A percentile compares a stretch with the other conserved stretches of the same genome.
Evolutionary conservation across 2,888 invertebrate species (phyloP).

Genomic region (Sminthurides aquaticus): DNA sequence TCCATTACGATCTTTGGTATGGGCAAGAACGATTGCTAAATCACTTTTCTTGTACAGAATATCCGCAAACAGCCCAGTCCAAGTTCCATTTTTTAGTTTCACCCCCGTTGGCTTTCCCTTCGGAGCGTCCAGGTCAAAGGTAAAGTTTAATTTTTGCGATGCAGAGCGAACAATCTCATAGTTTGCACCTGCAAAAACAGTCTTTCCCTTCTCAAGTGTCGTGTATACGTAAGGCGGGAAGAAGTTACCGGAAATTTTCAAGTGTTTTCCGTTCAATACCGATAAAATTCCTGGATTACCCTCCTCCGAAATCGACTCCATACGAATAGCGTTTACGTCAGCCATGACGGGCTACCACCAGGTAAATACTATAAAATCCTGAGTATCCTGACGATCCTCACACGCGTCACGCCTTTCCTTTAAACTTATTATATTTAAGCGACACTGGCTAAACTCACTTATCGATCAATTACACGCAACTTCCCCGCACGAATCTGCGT

Average conservation of each 20-base stretch:
- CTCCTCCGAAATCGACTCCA: too few species aligned
- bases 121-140: constrained; percentile 23
- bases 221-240: constrained; percentile 28
- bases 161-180: constrained; percentile 24
- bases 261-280: constrained; percentile 22
- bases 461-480: too few species aligned
- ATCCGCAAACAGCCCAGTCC: constrained; percentile 29
- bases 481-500: too few species aligned
- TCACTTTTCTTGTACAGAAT: constrained; percentile 22
- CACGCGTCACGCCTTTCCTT: too few species aligned
- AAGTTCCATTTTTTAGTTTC: constrained; percentile 25
- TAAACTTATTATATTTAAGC: too few species aligned
- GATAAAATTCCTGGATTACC: too few species aligned
- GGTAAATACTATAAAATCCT: too few species aligned
- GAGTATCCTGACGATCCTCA: not conserved
- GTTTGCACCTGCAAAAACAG: constrained; percentile 20
- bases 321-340: too few species aligned
- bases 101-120: constrained; percentile 23
- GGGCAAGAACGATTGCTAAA: constrained; percentile 27
- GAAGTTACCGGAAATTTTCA: constrained; percentile 26
- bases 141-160: constrained; percentile 22
- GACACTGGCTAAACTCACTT: too few species aligned
- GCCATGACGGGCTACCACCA: too few species aligned
- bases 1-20: constrained; percentile 22
- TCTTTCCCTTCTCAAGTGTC: not conserved